Percentiles rank a stretch among this genome's conserved stretches.
phyloP scores from a whole-genome alignment of 2,113 vertebrate species.

The Hippocampus guttulatus region DNA sequence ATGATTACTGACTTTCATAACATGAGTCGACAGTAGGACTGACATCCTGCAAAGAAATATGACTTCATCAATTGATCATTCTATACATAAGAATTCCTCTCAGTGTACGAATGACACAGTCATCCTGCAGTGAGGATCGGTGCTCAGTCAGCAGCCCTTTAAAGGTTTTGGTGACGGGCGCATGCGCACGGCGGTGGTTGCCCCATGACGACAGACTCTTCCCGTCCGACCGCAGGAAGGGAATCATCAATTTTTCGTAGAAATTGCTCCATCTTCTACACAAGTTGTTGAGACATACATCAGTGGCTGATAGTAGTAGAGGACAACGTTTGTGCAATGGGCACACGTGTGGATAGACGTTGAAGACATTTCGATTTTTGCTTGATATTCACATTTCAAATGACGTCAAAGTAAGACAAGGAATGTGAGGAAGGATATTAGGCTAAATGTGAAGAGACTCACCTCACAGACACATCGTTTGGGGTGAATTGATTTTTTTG shows the following conservation, averaged over 20 bases:
- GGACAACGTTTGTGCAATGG: neutral
- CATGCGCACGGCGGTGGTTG: neutral
- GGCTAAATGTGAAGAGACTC: too few species aligned
- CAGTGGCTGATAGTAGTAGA: neutral
- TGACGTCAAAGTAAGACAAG: too few species aligned
- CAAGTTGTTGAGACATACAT: constrained; percentile 33
- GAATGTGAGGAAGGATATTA: too few species aligned
- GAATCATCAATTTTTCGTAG: constrained; percentile 28
- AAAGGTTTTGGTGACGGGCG: neutral
- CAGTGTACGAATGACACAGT: neutral
- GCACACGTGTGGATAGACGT: neutral
- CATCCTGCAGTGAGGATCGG: neutral
- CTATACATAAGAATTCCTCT: neutral
- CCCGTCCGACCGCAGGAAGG: constrained; percentile 11
- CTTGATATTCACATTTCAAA: too few species aligned
- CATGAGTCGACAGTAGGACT: neutral
- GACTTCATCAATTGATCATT: neutral
- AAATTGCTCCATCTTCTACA: constrained; percentile 43
- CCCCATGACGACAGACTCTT: constrained; percentile 11
- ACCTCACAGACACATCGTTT: neutral
- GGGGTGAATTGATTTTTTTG: too few species aligned
- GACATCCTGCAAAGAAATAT: neutral
- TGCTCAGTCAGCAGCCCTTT: neutral
- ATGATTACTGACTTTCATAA: neutral
- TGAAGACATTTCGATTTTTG: too few species aligned